These are phyloP conservation scores for Amphiprion clarkii DNA, from an alignment of 2,797 vertebrate genomes.

Conservation along the genomic window DNA sequence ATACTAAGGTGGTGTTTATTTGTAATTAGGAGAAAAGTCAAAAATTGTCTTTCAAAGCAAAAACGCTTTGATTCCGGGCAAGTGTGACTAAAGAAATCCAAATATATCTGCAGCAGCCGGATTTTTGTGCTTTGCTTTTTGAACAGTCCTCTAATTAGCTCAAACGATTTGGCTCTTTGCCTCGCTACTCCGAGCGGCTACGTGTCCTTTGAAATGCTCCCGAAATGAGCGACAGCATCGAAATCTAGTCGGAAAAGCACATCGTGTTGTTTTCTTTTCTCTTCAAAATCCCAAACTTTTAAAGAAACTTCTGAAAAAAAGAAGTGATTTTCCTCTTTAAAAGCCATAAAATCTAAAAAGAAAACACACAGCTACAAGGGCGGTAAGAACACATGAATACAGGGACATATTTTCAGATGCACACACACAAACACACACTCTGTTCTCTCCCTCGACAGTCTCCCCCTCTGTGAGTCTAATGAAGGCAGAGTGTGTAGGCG, in stretches of 20 bases:
- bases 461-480: constrained; percentile 71
- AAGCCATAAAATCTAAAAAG: too few relatives aligned
- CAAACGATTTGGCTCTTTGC: not conserved
- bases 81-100: too few relatives aligned
- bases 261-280: not conserved
- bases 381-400: constrained; percentile 22
- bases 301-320: too few relatives aligned
- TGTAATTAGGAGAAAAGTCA: too few relatives aligned
- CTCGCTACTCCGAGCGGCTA: not conserved
- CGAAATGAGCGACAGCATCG: not conserved
- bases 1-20: too few relatives aligned
- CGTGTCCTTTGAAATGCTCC: not conserved
- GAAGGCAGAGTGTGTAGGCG: constrained; percentile 72
- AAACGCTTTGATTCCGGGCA: too few relatives aligned
- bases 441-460: constrained; percentile 43
- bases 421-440: not conserved
- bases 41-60: too few relatives aligned
- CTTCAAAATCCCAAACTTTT: not conserved
- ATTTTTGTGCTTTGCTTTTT: not conserved
- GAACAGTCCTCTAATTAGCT: not conserved
- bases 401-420: not conserved
- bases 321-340: too few relatives aligned
- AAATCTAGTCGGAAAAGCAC: not conserved
- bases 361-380: constrained; percentile 16
- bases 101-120: too few relatives aligned